A percentile compares a stretch with the other conserved stretches of the same genome.
phyloP scores from a whole-genome alignment of 2,888 invertebrate species.

The Xylota segnis region DNA sequence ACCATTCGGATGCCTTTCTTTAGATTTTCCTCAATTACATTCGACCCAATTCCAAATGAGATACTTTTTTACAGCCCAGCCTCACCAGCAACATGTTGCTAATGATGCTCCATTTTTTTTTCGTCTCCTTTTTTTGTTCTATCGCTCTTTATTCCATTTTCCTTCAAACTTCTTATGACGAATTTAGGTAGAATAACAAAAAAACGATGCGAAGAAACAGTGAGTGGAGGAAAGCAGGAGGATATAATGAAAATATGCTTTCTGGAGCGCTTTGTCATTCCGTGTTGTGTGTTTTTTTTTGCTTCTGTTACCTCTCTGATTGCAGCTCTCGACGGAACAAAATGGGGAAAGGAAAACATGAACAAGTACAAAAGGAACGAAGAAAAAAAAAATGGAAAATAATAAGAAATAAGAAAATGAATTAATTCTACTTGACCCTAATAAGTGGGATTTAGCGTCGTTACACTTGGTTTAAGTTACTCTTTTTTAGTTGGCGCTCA shows the following conservation, averaged over 20 bases:
- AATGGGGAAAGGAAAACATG: slow-evolving; percentile 19
- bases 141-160: background rate
- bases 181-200: slow-evolving; percentile 48
- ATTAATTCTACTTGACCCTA: slow-evolving; percentile 71
- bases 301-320: background rate
- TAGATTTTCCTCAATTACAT: slow-evolving; percentile 59
- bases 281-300: slow-evolving; percentile 6
- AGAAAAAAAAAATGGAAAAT: slow-evolving; percentile 28
- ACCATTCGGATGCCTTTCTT: slow-evolving; percentile 45
- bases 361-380: slow-evolving; percentile 16
- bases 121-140: background rate
- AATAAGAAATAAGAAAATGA: slow-evolving; percentile 55
- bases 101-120: slow-evolving; percentile 39
- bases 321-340: slow-evolving; percentile 29
- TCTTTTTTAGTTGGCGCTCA: slow-evolving; percentile 14
- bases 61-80: slow-evolving; percentile 26
- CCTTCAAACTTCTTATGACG: slow-evolving; percentile 44
- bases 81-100: slow-evolving; percentile 61
- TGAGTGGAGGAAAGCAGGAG: slow-evolving; percentile 20
- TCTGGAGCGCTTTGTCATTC: slow-evolving; percentile 49
- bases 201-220: slow-evolving; percentile 9
- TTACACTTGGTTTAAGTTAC: slow-evolving; percentile 60
- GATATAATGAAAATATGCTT: slow-evolving; percentile 36
- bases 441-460: slow-evolving; percentile 63
- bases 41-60: slow-evolving; percentile 63